Evolutionary conservation across 2,113 vertebrate species (phyloP), one percentile per base, ranked within the genome.

Genomic region (Rana temporaria): DNA sequence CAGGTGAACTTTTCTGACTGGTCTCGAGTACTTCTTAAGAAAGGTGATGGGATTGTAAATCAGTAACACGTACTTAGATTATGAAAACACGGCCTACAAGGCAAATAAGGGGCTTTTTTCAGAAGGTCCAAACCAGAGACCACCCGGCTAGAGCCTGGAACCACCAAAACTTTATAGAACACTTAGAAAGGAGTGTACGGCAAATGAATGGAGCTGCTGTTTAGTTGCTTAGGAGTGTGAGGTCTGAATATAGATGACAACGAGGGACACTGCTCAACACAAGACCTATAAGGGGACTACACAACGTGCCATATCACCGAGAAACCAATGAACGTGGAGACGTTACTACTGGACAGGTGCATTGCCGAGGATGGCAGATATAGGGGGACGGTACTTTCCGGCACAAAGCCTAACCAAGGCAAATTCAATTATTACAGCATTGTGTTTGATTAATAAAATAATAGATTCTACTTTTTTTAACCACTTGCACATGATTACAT

Each of bases 151-250:
- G 56, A 7, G 34, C 32, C 56, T 38, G 72, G 72, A 34, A 75
- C 22, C 15, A 60, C 56, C 57, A 59, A 60, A 60, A 75, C 72
- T 60, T 42, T 22, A 75, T 32, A 62, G 22, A 74, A 75, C 72
- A 75, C 72, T 75, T 75, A 75, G 32, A 75, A 18, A 24, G 42
- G 55, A 32, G 70, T n/a, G 71, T 60, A 34, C n/a, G 15, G 19
- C 30, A 30, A 24, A 75, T 75, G 56, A 75, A 75, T 75, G 53
- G 57, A 56, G 38, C 72, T 38, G 56, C 59, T 75, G 72, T 75
- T 32, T 38, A 57, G 26, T 62, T 75, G 72, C 60, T 20, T 62
- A 75, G 56, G 38, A 75, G 72, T 75, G 72, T 62, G 71, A 74
- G 72, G 30, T 59, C 71, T 6, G 53, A 2, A 34, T 26, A 17